These are phyloP conservation scores for Sander lucioperca DNA, from an alignment of 2,113 vertebrate species.

Conservation along the genomic window DNA sequence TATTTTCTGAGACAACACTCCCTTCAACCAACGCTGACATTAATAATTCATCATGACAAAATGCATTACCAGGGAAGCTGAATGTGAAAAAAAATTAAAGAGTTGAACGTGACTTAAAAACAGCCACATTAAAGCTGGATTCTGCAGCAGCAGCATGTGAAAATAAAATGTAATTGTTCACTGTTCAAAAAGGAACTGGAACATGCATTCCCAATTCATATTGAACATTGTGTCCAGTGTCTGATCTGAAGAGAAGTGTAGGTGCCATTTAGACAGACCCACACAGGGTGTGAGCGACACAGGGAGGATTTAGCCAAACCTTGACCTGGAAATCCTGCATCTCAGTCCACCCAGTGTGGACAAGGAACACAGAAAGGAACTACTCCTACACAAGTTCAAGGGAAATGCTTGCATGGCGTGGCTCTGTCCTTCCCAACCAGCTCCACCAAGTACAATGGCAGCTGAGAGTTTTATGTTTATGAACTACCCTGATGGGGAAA, in stretches of 20 bases:
- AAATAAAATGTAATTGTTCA: conserved; percentile 17
- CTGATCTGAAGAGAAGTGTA: conserved; percentile 5
- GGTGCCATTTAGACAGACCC: conserved; percentile 27
- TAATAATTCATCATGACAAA: conserved; percentile 71
- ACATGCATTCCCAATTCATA: conserved; percentile 3
- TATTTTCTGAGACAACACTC: conserved; percentile 71
- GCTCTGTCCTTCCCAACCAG: conserved; percentile 52
- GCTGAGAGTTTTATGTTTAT: conserved; percentile 69
- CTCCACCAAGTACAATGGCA: conserved; percentile 54
- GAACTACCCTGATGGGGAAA: conserved; percentile 67
- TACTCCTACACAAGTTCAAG: conserved; percentile 61
- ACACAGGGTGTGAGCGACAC: conserved; percentile 49
- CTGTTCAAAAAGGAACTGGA: conserved; percentile 32
- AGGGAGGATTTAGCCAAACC: conserved; percentile 64
- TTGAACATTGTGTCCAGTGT: conserved; percentile 22
- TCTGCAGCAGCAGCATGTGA: conserved; percentile 10
- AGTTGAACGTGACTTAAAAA: conserved; percentile 28
- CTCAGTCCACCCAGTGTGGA: conserved; percentile 67
- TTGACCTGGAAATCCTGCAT: conserved; percentile 79
- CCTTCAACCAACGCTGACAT: conserved; percentile 47
- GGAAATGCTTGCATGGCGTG: conserved; percentile 63
- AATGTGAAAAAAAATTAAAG: background rate
- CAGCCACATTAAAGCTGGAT: conserved; percentile 24
- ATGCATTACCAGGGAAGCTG: conserved; percentile 40
- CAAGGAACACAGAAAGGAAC: conserved; percentile 62